A percentile compares a stretch with the other conserved stretches of the same genome.
These are phyloP conservation scores for Poecilobothrus nobilitatus DNA, from an alignment of 2,888 invertebrate genomes.

Conservation along the genomic window DNA sequence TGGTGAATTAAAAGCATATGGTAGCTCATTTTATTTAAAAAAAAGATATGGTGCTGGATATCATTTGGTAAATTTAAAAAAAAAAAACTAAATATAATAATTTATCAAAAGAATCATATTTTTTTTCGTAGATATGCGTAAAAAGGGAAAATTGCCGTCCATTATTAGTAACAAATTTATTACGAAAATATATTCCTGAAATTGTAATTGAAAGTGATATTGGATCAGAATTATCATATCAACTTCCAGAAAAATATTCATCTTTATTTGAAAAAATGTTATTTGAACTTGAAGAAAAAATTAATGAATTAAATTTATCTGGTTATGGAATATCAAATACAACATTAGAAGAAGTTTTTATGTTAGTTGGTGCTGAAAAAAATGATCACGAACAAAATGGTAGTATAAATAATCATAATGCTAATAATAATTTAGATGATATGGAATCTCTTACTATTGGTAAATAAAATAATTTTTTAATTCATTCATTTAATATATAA, in stretches of 20 bases:
- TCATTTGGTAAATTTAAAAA: conserved; percentile 48
- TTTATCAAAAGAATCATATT: conserved; percentile 24
- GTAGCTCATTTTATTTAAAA: conserved; percentile 69
- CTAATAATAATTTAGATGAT: neutral
- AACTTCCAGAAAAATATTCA: conserved; percentile 55
- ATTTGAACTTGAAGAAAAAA: conserved; percentile 54
- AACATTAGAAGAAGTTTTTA: conserved; percentile 82
- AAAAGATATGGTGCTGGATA: conserved; percentile 78
- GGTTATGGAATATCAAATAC: conserved; percentile 80
- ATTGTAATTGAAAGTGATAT: conserved; percentile 61
- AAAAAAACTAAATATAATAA: neutral
- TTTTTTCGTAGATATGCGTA: conserved; percentile 34
- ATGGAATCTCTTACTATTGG: neutral
- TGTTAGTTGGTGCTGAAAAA: conserved; percentile 56
- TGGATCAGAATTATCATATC: conserved; percentile 66
- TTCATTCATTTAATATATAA: neutral
- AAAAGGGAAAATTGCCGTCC: conserved; percentile 50
- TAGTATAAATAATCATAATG: neutral
- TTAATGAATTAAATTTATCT: conserved; percentile 52
- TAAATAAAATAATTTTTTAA: conserved; percentile 5
- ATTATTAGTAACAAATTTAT: conserved; percentile 49
- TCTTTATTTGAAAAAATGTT: conserved; percentile 60
- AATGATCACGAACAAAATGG: neutral
- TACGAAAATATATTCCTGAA: conserved; percentile 56
- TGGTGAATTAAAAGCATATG: conserved; percentile 68